Conservation (phyloP, 2,113 vertebrate species). For the Strigops habroptila region DNA sequence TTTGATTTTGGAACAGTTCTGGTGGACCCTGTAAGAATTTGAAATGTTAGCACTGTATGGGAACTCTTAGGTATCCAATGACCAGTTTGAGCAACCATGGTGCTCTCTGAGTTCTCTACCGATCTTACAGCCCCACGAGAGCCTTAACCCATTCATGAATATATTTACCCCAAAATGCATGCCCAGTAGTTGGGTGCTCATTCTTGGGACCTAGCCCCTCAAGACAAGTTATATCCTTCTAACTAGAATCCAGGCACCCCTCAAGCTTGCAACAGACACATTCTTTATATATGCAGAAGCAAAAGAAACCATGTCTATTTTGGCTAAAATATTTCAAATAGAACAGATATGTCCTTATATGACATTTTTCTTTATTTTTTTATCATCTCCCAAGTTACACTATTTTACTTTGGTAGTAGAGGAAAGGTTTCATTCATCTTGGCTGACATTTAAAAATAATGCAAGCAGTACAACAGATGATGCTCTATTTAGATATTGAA, state of each 20-base stretch:
- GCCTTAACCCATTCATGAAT: background rate
- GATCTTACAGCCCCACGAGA: background rate
- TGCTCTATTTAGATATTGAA: background rate
- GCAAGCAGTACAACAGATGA: background rate
- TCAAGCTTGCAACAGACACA: background rate
- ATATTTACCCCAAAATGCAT: background rate
- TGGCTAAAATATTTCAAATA: background rate
- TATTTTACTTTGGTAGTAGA: background rate
- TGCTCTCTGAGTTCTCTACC: background rate
- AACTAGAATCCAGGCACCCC: background rate
- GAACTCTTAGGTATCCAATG: background rate
- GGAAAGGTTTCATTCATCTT: background rate
- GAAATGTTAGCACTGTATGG: background rate
- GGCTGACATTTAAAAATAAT: background rate
- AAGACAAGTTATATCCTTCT: background rate
- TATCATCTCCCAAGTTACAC: background rate
- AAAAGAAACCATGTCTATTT: background rate
- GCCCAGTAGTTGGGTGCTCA: accelerated
- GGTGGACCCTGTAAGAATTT: background rate
- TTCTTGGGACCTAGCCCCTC: background rate
- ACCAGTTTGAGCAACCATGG: background rate
- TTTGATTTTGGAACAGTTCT: background rate
- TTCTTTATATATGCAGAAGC: background rate
- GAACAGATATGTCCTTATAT: background rate
- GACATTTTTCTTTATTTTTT: background rate